Evolutionary conservation across 2,888 invertebrate species (phyloP), one percentile per base, ranked within the genome.

Genomic region (Ypsolopha scabrella): DNA sequence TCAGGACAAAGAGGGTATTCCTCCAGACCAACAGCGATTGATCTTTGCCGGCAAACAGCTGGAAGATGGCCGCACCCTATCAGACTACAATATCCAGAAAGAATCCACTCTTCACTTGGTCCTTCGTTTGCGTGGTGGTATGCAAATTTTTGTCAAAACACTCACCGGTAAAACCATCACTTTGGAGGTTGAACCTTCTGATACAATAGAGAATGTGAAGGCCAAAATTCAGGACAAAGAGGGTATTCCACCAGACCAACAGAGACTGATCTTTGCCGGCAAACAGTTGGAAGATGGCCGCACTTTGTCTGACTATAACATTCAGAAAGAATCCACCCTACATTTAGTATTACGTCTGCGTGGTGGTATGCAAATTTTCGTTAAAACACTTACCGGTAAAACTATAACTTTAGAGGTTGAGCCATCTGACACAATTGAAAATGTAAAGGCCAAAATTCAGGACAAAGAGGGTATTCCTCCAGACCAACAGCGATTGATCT

Each of bases 221-320:
- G 83, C 87, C 2, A 88, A 88, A 58, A 87, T 87, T 50, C 87
- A 87, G 60, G 85, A 86, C 54, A 85, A 86, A 54, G 85, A 85
- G 65, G 86, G 87, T 4, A 87, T 87, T 64, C 85, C 85, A 2
- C 85, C 85, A 75, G 89, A 90, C 62, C 89, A 90, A 63, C 90
- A 90, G 68, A 74, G 90, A 58, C 66, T 89, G 24, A 24, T 24
- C 24, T 24, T 24, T 24, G 24, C 24, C 24, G 24, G 24, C 24
- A 24, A 24, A 24, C 24, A 24, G 24, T 24, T 24, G 24, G 24
- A 24, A 24, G 24, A 24, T 24, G 24, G 24, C 24, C 24, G 90
- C n/a, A 90, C 90, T 1, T 67, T 91, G 6, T 88, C 88, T 0
- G 90, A 91, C 64, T 90, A 90, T 69, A 90, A 90, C 62, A 90